Percentiles rank a stretch among this genome's conserved stretches.
These are phyloP conservation scores for Electrona antarctica DNA, from an alignment of 2,113 vertebrate species.

Conservation along the genomic window DNA sequence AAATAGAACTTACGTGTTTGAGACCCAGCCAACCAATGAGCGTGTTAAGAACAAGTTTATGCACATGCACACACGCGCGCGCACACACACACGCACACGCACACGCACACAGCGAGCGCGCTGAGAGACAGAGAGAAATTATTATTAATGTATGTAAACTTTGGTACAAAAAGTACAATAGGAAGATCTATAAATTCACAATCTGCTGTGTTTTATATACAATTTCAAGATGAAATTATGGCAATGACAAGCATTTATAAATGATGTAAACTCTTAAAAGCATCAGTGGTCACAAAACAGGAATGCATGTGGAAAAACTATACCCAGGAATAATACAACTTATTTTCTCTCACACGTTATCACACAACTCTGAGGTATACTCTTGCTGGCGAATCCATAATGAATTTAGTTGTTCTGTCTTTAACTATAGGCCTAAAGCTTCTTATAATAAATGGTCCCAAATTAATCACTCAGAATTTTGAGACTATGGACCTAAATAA, in stretches of 20 bases:
- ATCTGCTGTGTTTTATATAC: slow-evolving; percentile 9
- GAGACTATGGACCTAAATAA: background rate
- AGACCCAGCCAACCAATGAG: too few species aligned
- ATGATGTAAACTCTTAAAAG: slow-evolving; percentile 31
- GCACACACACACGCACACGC: too few species aligned
- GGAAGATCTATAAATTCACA: background rate
- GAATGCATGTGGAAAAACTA: slow-evolving; percentile 57
- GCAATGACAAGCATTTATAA: slow-evolving; percentile 41
- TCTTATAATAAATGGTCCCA: slow-evolving; percentile 55
- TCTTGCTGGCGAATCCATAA: slow-evolving; percentile 29
- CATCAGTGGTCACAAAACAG: slow-evolving; percentile 57
- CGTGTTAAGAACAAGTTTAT: too few species aligned
- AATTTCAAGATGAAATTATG: slow-evolving; percentile 21
- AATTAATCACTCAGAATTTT: slow-evolving; percentile 33
- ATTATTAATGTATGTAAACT: too few species aligned
- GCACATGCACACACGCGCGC: too few species aligned
- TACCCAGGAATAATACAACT: slow-evolving; percentile 43
- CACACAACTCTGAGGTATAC: slow-evolving; percentile 54
- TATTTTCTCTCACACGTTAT: slow-evolving; percentile 26
- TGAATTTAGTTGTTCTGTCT: slow-evolving; percentile 2
- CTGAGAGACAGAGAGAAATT: too few species aligned
- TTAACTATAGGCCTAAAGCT: background rate
- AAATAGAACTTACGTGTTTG: too few species aligned
- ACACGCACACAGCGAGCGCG: too few species aligned
- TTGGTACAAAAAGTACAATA: background rate